Conservation (phyloP, 2,113 vertebrate species). For the Lathamus discolor region DNA sequence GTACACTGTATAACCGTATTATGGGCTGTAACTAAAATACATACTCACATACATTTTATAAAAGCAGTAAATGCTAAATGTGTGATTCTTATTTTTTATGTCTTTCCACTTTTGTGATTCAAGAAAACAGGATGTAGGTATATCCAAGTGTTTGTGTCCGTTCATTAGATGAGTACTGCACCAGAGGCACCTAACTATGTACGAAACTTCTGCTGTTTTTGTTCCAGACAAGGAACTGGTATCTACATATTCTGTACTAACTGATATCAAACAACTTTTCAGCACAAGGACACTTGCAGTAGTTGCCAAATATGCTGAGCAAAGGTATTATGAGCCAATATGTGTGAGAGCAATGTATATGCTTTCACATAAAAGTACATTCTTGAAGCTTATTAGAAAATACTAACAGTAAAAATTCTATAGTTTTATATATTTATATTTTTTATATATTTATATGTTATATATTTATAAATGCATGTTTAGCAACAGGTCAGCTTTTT, state of each 20-base stretch:
- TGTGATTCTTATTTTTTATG: neutral
- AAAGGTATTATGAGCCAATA: neutral
- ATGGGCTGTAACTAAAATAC: neutral
- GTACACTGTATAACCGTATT: neutral
- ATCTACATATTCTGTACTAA: neutral
- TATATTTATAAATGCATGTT: neutral
- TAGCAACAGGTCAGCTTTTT: neutral
- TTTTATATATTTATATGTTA: neutral
- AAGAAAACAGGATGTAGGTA: neutral
- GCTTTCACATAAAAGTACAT: neutral
- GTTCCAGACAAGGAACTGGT: neutral
- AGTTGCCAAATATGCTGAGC: neutral
- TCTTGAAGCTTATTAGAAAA: neutral
- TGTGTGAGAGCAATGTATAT: neutral
- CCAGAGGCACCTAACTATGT: neutral
- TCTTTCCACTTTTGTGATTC: neutral
- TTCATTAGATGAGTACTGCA: neutral
- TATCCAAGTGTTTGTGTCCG: neutral
- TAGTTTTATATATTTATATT: too few relatives aligned
- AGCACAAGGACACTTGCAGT: neutral
- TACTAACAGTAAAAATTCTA: neutral
- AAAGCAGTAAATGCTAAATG: neutral
- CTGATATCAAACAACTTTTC: neutral
- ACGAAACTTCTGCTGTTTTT: neutral
- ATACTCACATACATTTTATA: neutral